Evolutionary conservation across 2,113 vertebrate genomes (phyloP).

Genomic region (Cnemophilus loriae): DNA sequence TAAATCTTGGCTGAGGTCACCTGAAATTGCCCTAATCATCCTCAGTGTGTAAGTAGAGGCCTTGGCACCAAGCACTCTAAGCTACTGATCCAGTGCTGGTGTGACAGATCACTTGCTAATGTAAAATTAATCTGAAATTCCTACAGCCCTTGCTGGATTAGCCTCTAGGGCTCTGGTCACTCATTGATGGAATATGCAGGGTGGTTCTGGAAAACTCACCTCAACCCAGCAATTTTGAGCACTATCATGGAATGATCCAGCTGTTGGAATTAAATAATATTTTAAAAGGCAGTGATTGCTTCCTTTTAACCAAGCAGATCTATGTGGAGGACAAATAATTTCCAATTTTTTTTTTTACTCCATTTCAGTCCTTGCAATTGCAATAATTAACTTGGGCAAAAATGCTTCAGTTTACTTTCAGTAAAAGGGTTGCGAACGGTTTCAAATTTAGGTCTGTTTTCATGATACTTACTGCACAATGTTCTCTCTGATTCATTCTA

Average conservation of each 20-base stretch:
- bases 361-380: neutral
- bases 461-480: neutral
- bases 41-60: neutral
- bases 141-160: neutral
- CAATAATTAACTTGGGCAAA: neutral
- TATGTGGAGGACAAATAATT: neutral
- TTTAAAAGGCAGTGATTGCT: neutral
- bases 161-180: neutral
- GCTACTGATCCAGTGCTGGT: neutral
- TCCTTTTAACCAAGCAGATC: neutral
- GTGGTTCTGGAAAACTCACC: neutral
- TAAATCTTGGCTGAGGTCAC: neutral
- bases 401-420: neutral
- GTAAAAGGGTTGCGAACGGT: neutral
- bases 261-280: neutral
- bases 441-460: neutral
- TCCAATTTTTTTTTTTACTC: neutral
- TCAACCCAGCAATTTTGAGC: neutral
- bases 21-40: neutral
- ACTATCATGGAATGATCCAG: neutral
- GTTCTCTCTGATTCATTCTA: neutral
- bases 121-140: neutral
- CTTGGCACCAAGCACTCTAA: neutral
- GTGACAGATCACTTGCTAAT: neutral
- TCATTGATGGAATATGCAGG: neutral